Evolutionary conservation across 2,797 vertebrate genomes (phyloP), one percentile per base, ranked within the genome.

Genomic region (Knipowitschia caucasica): DNA sequence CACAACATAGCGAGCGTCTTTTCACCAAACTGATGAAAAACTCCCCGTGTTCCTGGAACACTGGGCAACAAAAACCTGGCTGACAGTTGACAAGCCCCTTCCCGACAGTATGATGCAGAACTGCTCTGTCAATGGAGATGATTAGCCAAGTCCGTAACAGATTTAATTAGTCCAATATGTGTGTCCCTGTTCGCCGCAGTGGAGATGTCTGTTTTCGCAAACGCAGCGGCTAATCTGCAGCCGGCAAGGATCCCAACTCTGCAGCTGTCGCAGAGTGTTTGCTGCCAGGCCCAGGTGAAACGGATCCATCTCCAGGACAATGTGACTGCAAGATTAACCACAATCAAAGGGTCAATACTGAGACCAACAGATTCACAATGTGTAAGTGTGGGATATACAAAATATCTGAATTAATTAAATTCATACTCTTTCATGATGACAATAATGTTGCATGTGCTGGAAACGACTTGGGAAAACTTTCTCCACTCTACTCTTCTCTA

Each of bases 131-230:
- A 64, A 55, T 42, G 50, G 53, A 55, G 46, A 64, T 75, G 7
- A 11, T 71, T 80, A 75, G 42, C 65, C 45, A 25, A 67, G 67
- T 70, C 18, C 20, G 78, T 78, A 67, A 53, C 61, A 54, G 38
- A 31, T 65, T 52, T 81, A 81, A 85, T 82, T 81, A 78, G 62
- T 80, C 66, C 73, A 74, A 59, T 67, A 69, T 67, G 66, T n/a
- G 64, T 50, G 35, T 1, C 51, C 62, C 55, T 78, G 75, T 84
- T 80, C 69, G 55, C 64, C 38, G 49, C 57, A 47, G 10, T 18
- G 15, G 17, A 15, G 2, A 15, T n/a, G 27, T 47, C 27, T 47
- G 17, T 1, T 11, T 18, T 47, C 29, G n/a, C 14, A 51, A 20
- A 42, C 11, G 50, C n/a, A 64, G 25, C 25, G n/a, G 17, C 27